A percentile compares a stretch with the other conserved stretches of the same genome.
Conservation (phyloP, 2,113 vertebrate genomes). For the Regulus satrapa region DNA sequence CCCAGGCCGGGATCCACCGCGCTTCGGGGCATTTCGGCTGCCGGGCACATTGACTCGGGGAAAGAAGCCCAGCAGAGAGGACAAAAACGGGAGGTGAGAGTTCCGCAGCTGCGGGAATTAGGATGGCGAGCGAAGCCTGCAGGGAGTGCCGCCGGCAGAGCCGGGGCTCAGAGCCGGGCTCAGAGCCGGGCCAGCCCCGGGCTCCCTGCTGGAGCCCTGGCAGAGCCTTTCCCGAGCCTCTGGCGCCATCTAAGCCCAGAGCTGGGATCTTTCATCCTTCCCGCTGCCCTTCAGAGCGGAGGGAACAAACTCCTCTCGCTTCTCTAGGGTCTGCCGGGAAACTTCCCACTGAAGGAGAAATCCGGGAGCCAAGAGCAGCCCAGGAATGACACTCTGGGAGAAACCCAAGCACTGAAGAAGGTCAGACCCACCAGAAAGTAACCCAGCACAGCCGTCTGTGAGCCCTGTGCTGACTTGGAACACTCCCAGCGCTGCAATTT, state of each 20-base stretch:
- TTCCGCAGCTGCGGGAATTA: neutral
- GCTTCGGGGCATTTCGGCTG: neutral
- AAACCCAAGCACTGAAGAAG: neutral
- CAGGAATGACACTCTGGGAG: neutral
- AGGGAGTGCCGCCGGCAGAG: too few species aligned
- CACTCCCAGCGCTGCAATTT: neutral
- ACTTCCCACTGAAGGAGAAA: neutral
- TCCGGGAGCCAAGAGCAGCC: neutral
- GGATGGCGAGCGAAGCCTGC: too few species aligned
- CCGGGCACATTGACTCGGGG: neutral
- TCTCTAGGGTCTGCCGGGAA: neutral
- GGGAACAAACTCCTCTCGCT: neutral
- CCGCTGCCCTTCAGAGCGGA: neutral
- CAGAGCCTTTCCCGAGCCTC: neutral
- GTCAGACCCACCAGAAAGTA: neutral
- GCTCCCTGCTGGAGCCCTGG: neutral
- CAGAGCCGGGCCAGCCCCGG: neutral
- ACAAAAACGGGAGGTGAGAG: accelerated
- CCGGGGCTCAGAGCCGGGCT: neutral
- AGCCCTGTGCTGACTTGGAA: neutral
- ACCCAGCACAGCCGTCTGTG: neutral
- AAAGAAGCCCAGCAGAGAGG: neutral
- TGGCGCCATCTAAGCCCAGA: neutral
- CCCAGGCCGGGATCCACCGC: accelerated
- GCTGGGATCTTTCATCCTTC: neutral